Evolutionary conservation across 1,140 invertebrate genomes (phyloP).

Genomic region (Maconellicoccus hirsutus): DNA sequence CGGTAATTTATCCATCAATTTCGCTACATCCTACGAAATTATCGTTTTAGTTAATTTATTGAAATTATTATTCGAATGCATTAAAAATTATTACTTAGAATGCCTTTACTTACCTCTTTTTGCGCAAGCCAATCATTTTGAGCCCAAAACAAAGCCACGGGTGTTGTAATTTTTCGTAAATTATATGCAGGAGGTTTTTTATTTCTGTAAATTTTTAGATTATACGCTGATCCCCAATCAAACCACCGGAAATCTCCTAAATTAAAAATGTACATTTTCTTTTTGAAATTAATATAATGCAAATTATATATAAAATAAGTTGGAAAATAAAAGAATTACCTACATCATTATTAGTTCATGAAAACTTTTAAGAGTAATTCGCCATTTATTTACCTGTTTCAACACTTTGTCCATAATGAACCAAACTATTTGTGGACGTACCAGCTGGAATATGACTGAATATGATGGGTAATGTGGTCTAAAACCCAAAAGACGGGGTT

Average conservation of each 20-base stretch:
- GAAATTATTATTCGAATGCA: slow-evolving; percentile 1
- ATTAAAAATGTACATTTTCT: neutral
- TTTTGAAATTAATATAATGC: too few relatives aligned
- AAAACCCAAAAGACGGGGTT: slow-evolving; percentile 25
- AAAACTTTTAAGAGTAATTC: too few relatives aligned
- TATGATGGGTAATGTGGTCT: slow-evolving; percentile 61
- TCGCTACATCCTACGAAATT: slow-evolving; percentile 42
- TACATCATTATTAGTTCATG: too few relatives aligned
- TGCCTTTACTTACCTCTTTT: slow-evolving; percentile 15
- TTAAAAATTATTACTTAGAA: neutral
- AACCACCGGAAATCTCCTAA: slow-evolving; percentile 7
- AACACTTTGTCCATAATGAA: slow-evolving; percentile 40
- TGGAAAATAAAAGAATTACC: too few relatives aligned
- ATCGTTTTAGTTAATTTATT: neutral
- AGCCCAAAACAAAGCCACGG: slow-evolving; percentile 54
- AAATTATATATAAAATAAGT: too few relatives aligned
- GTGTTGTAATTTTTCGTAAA: slow-evolving; percentile 47
- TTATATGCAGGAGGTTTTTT: slow-evolving; percentile 43
- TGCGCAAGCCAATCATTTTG: slow-evolving; percentile 54
- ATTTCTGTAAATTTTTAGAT: slow-evolving; percentile 39
- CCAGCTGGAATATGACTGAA: slow-evolving; percentile 66
- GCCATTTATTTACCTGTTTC: slow-evolving; percentile 30
- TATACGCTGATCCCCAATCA: slow-evolving; percentile 30
- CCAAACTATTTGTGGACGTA: slow-evolving; percentile 45
- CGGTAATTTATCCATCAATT: slow-evolving; percentile 38